Base-by-base conservation (phyloP, 2,797 vertebrate species). In the Urophycis tenuis region DNA sequence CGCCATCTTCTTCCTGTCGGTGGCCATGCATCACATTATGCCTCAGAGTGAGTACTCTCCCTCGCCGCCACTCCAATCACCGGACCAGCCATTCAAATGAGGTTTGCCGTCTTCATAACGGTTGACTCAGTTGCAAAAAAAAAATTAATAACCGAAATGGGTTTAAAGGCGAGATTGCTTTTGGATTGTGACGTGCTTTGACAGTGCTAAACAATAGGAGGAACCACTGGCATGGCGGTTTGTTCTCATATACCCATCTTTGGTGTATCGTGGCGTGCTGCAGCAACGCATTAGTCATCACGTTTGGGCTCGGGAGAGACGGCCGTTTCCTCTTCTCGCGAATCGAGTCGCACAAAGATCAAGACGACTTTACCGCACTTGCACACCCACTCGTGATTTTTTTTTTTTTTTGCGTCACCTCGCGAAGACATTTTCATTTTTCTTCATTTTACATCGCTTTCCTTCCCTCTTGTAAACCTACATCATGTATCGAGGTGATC, bases 1-100 rank as follows among this genome's bases (percentile, higher is more conserved):
- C 60, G 92, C 97, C 30, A 98, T 99, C 92, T 99, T 99, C 92
- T 99, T 99, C 92, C 92, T 99, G 78, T 99, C 97, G 0, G 95
- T 99, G 0, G 98, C 97, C 70, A 96, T 99, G 95, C 97, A 99
- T 88, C 95, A 90, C 81, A 93, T 98, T 90, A 95, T 99, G 95
- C 96, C 98, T 83, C 86, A 91, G 91, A 94, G 97, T 99, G 93
- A 94, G 90, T 22, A 29, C 60, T 67, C 60, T 67, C n/a, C 53
- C 53, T 67, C 60, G 5, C 3, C 12, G 3, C 60, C 25, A 29
- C 32, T 71, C 69, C 2, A 33, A 71, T 71, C 30, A 17, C 30
- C 14, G 32, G 31, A 71, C 33, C 19, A 15, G 31, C 69, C 32
- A 6, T 71, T 17, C 4, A 71, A 33, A 19, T 33, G n/a, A 19